These are phyloP conservation scores for Notamacropus eugenii DNA, from an alignment of 2,797 vertebrate species.

Conservation along the genomic window DNA sequence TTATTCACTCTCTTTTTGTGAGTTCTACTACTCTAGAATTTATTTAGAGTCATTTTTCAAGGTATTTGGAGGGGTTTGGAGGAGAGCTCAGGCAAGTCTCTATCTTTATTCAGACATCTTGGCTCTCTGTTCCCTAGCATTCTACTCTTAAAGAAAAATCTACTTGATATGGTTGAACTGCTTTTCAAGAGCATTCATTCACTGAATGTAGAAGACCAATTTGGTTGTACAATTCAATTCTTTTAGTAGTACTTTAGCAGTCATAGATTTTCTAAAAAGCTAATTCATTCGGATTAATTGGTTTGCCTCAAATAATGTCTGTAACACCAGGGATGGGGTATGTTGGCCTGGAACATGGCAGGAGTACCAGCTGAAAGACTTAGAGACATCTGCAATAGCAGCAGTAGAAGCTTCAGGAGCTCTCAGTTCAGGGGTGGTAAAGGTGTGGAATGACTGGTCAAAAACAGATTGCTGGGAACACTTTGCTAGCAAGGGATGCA, in stretches of 20 bases:
- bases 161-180: background rate
- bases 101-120: too few species aligned
- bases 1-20: too few species aligned
- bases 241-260: conserved; percentile 29
- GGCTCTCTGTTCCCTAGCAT: too few species aligned
- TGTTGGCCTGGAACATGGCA: background rate
- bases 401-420: background rate
- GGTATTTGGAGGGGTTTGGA: too few species aligned
- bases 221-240: conserved; percentile 32
- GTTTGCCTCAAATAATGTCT: conserved; percentile 15
- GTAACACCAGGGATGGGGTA: background rate
- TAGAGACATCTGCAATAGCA: background rate
- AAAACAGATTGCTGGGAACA: background rate
- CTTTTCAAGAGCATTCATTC: conserved; percentile 27
- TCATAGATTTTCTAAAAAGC: conserved; percentile 39
- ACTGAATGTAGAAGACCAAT: conserved; percentile 37
- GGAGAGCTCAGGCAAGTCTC: too few species aligned
- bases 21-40: too few species aligned
- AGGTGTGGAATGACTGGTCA: background rate
- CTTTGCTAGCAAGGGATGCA: background rate
- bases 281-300: conserved; percentile 31
- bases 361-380: background rate
- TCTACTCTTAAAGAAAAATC: background rate
- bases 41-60: too few species aligned
- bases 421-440: background rate